Percentiles rank a stretch among this genome's conserved stretches.
Conservation (phyloP, 2,797 vertebrate genomes). For the Lepilemur septentrionalis region DNA sequence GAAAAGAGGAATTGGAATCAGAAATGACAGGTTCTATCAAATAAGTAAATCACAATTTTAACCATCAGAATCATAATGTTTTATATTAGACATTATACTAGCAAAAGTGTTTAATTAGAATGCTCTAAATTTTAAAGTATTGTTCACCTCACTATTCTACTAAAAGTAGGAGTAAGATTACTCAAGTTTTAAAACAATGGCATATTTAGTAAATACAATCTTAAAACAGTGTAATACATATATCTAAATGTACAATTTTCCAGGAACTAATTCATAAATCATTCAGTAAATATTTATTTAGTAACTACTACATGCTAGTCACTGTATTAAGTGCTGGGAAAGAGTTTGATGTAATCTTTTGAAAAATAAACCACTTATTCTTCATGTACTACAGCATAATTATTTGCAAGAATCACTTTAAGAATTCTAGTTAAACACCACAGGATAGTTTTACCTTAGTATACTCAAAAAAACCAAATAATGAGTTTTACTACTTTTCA, state of each 20-base stretch:
- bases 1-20: not conserved
- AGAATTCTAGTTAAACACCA: not conserved
- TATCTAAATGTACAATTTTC: not conserved
- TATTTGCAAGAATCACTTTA: constrained; percentile 6
- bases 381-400: not conserved
- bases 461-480: not conserved
- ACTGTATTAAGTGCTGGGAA: not conserved
- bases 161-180: not conserved
- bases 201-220: not conserved
- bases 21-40: not conserved
- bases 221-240: not conserved
- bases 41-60: constrained; percentile 29
- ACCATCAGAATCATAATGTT: not conserved
- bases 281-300: not conserved
- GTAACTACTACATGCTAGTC: not conserved
- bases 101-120: constrained; percentile 41
- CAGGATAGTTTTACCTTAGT: not conserved
- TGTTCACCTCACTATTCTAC: not conserved
- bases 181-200: constrained; percentile 39
- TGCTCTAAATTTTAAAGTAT: constrained; percentile 3
- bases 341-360: not conserved
- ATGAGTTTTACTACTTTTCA: not conserved
- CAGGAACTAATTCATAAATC: constrained; percentile 26
- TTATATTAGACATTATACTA: not conserved
- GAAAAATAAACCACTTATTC: not conserved